These are phyloP conservation scores for Gorsachius magnificus DNA, from an alignment of 2,797 vertebrate genomes.

Conservation along the genomic window DNA sequence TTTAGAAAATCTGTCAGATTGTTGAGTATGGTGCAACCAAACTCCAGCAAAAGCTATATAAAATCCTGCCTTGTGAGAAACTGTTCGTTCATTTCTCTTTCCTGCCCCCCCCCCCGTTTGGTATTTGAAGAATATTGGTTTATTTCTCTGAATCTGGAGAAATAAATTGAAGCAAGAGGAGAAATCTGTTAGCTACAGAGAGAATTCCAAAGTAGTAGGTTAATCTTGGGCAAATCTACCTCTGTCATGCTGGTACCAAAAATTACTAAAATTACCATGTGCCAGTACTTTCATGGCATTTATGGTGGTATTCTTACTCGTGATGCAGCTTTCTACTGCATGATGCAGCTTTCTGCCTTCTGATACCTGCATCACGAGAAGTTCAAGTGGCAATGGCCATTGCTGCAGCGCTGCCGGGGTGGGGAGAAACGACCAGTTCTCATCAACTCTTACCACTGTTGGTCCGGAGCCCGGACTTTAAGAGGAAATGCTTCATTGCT, in stretches of 20 bases:
- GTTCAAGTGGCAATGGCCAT: not conserved
- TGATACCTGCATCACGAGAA: fast-evolving
- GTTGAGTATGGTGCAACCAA: not conserved
- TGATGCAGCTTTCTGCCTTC: not conserved
- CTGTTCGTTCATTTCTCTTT: not conserved
- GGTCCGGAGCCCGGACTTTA: not conserved
- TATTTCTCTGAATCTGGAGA: not conserved
- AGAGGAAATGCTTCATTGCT: not conserved
- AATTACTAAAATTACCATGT: not conserved
- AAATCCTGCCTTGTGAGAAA: not conserved
- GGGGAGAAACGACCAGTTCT: not conserved
- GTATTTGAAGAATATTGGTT: not conserved
- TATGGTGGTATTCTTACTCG: fast-evolving
- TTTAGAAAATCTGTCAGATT: not conserved
- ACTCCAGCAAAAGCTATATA: not conserved
- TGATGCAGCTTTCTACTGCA: not conserved
- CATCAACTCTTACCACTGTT: not conserved
- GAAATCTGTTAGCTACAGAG: not conserved
- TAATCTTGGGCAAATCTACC: not conserved
- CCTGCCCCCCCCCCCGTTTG: not conserved
- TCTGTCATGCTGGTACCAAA: not conserved
- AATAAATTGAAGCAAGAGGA: not conserved
- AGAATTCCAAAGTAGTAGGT: not conserved
- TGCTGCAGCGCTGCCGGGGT: fast-evolving
- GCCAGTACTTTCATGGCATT: not conserved